Base-by-base conservation (phyloP, 2,113 vertebrate species). In the Dipodomys ordii region DNA sequence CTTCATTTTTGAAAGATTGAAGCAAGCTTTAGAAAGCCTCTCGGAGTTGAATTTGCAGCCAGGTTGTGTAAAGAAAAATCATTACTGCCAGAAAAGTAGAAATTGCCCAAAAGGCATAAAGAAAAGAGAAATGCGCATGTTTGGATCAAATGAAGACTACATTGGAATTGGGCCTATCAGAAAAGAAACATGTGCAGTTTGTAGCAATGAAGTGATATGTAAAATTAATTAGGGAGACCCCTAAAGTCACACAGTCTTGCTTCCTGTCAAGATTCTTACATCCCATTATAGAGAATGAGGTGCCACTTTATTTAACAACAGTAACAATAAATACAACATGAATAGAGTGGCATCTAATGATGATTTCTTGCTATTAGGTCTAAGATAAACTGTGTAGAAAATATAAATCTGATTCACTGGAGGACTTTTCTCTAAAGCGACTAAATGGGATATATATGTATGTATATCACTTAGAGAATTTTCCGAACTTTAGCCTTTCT, bases 21-120 rank as follows among this genome's bases (percentile, higher is more conserved):
- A 57, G 53, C 27, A 68, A 78, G 49, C 60, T 39, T 77, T 60
- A 32, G 39, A 80, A 72, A 69, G 30, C 28, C 32, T 84, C 87
- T 67, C 7, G 15, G 22, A 95, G 68, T 91, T 92, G 32, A 92
- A 77, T 87, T 74, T 85, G 62, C 53, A 69, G 68, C 53, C 20
- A 83, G 64, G 64, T 30, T 91, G 28, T 81, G 53, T 83, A 87
- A 7, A 69, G 69, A 93, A 89, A 28, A 87, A 72, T 76, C 32
- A 25, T 25, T 25, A 46, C 7, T 13, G 28, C 35, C 32, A 49
- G 69, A 39, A 82, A 22, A 72, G 35, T 90, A 32, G 64, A 87
- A 71, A 25, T 7, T 35, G 65, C n/a, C 35, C 60, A 39, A 27
- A 30, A 76, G 44, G 64, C 28, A 81, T 57, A 78, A 65, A 79